These are phyloP conservation scores for Graptemys geographica DNA, from an alignment of 2,797 vertebrate genomes.

Conservation along the genomic window DNA sequence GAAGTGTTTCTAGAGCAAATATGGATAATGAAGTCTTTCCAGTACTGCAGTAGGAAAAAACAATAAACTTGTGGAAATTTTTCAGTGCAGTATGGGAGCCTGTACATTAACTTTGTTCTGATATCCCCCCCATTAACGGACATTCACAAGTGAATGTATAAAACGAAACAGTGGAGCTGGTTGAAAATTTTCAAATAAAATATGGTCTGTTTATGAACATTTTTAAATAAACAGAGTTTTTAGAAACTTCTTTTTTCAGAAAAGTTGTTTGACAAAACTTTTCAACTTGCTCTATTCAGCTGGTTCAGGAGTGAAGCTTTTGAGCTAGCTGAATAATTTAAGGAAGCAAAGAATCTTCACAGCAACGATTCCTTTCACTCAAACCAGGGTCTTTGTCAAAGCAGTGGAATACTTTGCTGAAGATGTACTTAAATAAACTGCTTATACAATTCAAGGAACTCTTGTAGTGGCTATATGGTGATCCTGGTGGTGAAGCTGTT, in stretches of 20 bases:
- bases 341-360: neutral
- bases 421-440: neutral
- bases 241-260: neutral
- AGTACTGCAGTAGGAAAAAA: neutral
- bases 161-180: neutral
- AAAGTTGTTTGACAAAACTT: neutral
- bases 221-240: neutral
- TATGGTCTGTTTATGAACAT: neutral
- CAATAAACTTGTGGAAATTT: neutral
- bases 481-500: neutral
- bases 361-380: neutral
- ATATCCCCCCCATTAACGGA: neutral
- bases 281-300: neutral
- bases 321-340: neutral
- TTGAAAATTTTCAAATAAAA: neutral
- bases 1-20: neutral
- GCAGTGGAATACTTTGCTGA: neutral
- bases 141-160: neutral
- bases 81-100: neutral
- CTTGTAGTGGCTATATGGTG: neutral
- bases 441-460: neutral
- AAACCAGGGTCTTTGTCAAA: neutral
- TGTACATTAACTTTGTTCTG: neutral
- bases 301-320: neutral
- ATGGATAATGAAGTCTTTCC: neutral